phyloP scores from a whole-genome alignment of 2,888 invertebrate genomes.

The Himalopsyche anomala region DNA sequence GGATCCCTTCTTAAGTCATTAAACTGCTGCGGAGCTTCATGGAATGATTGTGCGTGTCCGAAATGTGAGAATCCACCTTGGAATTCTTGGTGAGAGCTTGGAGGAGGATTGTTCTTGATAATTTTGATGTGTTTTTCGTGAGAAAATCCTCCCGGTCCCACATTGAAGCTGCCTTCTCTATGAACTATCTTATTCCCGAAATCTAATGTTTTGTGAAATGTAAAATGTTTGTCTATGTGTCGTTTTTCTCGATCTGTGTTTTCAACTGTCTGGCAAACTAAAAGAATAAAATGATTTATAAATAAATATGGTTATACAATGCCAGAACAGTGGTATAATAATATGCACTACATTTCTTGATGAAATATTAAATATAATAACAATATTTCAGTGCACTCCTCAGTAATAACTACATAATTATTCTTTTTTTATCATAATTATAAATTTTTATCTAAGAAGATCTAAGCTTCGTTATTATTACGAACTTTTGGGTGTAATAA shows the following conservation, averaged over 20 bases:
- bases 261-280: constrained; percentile 34
- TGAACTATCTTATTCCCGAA: constrained; percentile 55
- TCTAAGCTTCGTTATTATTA: too few relatives aligned
- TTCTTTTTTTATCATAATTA: too few relatives aligned
- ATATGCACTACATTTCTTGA: too few relatives aligned
- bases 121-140: constrained; percentile 46
- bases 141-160: constrained; percentile 53
- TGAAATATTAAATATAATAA: too few relatives aligned
- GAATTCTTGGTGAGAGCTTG: neutral
- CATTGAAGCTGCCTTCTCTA: constrained; percentile 33
- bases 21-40: constrained; percentile 11
- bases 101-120: constrained; percentile 41
- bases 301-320: too few relatives aligned
- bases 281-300: neutral
- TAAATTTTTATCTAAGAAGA: too few relatives aligned
- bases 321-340: too few relatives aligned
- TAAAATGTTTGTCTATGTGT: constrained; percentile 52
- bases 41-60: neutral
- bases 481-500: too few relatives aligned
- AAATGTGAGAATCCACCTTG: constrained; percentile 20
- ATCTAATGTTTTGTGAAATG: constrained; percentile 47
- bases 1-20: neutral
- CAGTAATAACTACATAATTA: too few relatives aligned
- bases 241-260: constrained; percentile 48
- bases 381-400: too few relatives aligned